phyloP scores from a whole-genome alignment of 2,888 invertebrate genomes.

The Thereva nobilitata region DNA sequence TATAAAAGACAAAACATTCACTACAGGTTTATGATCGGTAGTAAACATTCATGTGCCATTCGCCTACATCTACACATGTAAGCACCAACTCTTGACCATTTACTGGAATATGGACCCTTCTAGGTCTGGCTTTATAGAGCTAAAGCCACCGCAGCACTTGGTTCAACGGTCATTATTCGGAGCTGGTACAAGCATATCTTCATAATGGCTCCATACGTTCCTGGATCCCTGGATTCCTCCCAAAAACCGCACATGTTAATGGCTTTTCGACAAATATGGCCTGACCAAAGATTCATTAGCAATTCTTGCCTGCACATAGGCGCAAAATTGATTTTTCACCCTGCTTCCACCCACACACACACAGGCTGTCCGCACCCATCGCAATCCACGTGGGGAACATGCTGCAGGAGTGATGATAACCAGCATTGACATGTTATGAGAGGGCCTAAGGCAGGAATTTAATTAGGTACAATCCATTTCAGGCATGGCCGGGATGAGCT shows the following conservation, averaged over 20 bases:
- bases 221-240: not conserved
- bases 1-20: no score
- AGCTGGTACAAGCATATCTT: not conserved
- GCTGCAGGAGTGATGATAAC: not conserved
- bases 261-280: conserved; percentile 5
- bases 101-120: no score
- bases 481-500: conserved; percentile 7
- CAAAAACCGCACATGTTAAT: not conserved
- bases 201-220: not conserved
- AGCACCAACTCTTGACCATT: no score
- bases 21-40: no score
- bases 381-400: no score
- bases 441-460: not conserved
- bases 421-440: conserved; percentile 5
- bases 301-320: not conserved
- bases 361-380: no score
- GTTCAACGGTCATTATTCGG: not conserved
- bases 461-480: conserved; percentile 5
- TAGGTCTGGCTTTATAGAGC: no score
- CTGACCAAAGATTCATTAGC: not conserved
- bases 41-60: no score
- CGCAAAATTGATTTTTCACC: no score
- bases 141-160: no score
- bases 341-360: no score
- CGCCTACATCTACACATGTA: no score